phyloP scores from a whole-genome alignment of 2,888 invertebrate genomes.

The Drosophila falleni region DNA sequence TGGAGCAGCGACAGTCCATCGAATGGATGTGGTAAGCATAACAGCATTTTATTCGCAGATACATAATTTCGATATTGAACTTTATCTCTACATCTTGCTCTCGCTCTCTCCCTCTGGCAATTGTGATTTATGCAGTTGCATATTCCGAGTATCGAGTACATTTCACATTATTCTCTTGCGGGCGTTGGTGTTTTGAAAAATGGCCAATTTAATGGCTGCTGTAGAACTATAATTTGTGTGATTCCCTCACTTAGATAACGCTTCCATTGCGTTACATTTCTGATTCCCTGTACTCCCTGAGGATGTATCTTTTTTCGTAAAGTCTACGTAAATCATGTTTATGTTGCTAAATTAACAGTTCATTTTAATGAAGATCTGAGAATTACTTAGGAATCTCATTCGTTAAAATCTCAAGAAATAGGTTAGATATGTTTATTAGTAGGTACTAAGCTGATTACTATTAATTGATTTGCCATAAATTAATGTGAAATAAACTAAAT shows the following conservation, averaged over 20 bases:
- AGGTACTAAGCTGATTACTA: too few species aligned
- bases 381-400: not conserved
- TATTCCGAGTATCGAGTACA: slow-evolving; percentile 28
- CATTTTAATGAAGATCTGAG: slow-evolving; percentile 27
- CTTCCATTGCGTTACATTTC: not conserved
- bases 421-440: too few species aligned
- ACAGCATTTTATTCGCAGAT: slow-evolving; percentile 33
- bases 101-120: slow-evolving; percentile 25
- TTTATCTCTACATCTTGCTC: slow-evolving; percentile 12
- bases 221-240: slow-evolving; percentile 56
- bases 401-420: too few species aligned
- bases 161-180: slow-evolving; percentile 23
- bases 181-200: slow-evolving; percentile 53
- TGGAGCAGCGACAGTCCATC: not conserved
- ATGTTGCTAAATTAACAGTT: slow-evolving; percentile 52
- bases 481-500: not conserved
- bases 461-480: too few species aligned
- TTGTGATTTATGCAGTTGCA: slow-evolving; percentile 70
- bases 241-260: slow-evolving; percentile 47
- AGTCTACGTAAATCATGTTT: slow-evolving; percentile 52
- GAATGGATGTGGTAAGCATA: slow-evolving; percentile 42
- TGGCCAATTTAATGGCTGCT: slow-evolving; percentile 63
- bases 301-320: not conserved
- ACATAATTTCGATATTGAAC: slow-evolving; percentile 34
- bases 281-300: not conserved